Evolutionary conservation across 2,888 invertebrate genomes (phyloP).

Genomic region (Ryuthela nishihirai): DNA sequence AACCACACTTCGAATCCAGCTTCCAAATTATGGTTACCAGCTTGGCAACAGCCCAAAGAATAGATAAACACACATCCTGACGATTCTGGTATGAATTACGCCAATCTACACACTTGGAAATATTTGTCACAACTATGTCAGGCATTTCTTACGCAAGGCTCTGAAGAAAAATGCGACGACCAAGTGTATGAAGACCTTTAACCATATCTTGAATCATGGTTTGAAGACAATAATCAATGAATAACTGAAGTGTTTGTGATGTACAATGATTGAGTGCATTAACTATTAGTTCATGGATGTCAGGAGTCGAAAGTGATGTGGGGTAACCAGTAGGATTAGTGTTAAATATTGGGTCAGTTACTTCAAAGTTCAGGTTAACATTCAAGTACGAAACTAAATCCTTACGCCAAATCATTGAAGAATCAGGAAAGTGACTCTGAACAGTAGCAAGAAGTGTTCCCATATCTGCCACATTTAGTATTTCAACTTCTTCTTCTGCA

Average conservation of each 20-base stretch:
- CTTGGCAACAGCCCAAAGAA: constrained; percentile 51
- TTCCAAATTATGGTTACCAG: too few relatives aligned
- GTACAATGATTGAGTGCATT: constrained; percentile 45
- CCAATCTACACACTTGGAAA: constrained; percentile 45
- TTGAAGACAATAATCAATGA: constrained; percentile 48
- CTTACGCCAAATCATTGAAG: too few relatives aligned
- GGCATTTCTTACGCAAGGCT: constrained; percentile 46
- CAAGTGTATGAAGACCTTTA: constrained; percentile 49
- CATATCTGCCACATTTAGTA: too few relatives aligned
- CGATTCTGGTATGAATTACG: constrained; percentile 48
- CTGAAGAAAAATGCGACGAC: constrained; percentile 50
- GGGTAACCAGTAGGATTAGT: constrained; percentile 47
- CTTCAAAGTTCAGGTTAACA: too few relatives aligned
- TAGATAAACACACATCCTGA: constrained; percentile 46
- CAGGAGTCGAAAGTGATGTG: constrained; percentile 43
- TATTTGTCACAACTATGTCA: constrained; percentile 44
- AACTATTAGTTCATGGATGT: constrained; percentile 44
- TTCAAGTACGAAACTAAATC: too few relatives aligned
- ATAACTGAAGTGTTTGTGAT: constrained; percentile 45
- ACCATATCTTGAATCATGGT: constrained; percentile 46
- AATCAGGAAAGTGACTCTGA: too few relatives aligned
- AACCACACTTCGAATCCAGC: too few relatives aligned
- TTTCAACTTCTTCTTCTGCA: too few relatives aligned
- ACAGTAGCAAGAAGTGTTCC: too few relatives aligned
- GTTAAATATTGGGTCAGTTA: too few relatives aligned